Base-by-base conservation (phyloP, 2,113 vertebrate genomes). In the Narcine bancroftii region DNA sequence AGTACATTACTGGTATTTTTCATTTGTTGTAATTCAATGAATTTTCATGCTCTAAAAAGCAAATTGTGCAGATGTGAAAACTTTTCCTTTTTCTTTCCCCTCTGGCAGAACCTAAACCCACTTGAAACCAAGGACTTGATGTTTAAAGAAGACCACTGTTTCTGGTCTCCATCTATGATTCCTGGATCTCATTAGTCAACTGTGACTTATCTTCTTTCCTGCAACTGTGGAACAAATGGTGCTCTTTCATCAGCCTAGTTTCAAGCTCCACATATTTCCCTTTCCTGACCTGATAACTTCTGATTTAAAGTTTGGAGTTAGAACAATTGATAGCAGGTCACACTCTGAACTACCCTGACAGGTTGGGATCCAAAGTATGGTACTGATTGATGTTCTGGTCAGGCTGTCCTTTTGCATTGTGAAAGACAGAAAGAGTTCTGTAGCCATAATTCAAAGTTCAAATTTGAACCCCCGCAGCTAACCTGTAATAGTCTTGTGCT, bases 1-100 rank as follows among this genome's bases (percentile, higher is more conserved):
- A 87, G 33, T 36, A 63, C 81, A 87, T 63, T 87, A 87, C 53
- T 50, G 53, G 56, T 53, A 87, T 6, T 87, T 87, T 87, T 87
- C 53, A 63, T 63, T 85, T 87, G 81, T 60, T 87, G 36, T 15
- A 87, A 36, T 87, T 60, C 36, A n/a, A 87, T 63, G 81, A 87
- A 60, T 60, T 87, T 29, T n/a, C n/a, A 53, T 19, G 17, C 33
- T 60, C 19, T 85, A 56, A 53, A 85, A 19, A 33, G 50, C 60
- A 29, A 85, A 53, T n/a, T n/a, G n/a, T n/a, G n/a, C n/a, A 87
- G 53, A 60, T 60, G 21, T 33, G 33, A 87, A 87, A 85, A 39
- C 33, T n/a, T 87, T 87, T 36, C 53, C 33, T 60, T 87, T n/a
- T n/a, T 60, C 39, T 1, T 4, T 33, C 53, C 56, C 53, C 53